Evolutionary conservation across 2,888 invertebrate genomes (phyloP), one percentile per base, ranked within the genome.

Genomic region (Pyrrhosoma nymphula): DNA sequence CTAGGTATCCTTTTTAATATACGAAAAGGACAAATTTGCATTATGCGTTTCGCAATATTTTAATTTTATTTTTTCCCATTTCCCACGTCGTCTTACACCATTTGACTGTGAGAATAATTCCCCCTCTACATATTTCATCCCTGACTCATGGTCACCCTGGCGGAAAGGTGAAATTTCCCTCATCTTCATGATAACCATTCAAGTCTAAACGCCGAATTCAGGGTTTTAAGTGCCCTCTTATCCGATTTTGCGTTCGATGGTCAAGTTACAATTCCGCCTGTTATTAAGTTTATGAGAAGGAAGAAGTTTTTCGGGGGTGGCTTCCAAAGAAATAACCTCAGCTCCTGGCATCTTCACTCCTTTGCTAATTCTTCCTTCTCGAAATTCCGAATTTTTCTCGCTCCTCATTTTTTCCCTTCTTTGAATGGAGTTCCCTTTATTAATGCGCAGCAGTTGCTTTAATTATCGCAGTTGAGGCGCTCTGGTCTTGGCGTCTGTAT

Each of bases 361-460:
- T 89, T 56, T 55, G 89, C 14, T 47, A 89, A 47, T 47, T 89
- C 56, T 63, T 60, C 93, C 75, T n/a, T 26, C 93, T 93, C 75
- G 14, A 14, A 93, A 93, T 47, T 47, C 26, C 56, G 89, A 16
- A 89, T 56, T 56, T 55, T 56, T 89, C 56, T 56, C 88, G 23
- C 47, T 55, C 55, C n/a, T 16, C 39, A 4, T 16, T 89, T 89
- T 56, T n/a, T 89, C 55, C 39, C n/a, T n/a, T 89, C 89, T 89
- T 55, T 56, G 69, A 75, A 69, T 39, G 35, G 82, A 82, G 47
- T 47, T 63, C 69, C 91, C 47, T 56, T 93, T 93, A 93, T 93
- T 93, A 93, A 93, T 69, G 63, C 93, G 69, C 63, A 35, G 35
- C 35, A 63, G 63, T 75, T 93, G 69, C 93, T 93, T 93, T 93